Evolutionary conservation across 2,888 invertebrate species (phyloP), one percentile per base, ranked within the genome.

Genomic region (Drosophila atripex): DNA sequence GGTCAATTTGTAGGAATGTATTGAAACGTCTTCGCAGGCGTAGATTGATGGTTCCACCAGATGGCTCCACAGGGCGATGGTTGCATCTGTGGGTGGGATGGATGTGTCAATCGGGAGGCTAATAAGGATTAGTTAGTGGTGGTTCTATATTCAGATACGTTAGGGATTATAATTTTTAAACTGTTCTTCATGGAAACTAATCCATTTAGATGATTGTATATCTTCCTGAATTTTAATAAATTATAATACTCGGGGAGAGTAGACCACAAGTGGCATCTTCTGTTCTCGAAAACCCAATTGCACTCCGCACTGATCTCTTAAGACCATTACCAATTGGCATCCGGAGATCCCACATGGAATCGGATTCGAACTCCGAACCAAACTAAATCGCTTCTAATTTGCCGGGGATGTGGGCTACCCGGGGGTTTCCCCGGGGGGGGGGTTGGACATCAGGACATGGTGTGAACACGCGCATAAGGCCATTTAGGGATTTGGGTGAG

Each of bases 391-490:
- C 65, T 65, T 86, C 76, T 78, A 78, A 82, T 86, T 86, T 82
- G 68, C 78, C 43, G 45, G 41, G 30, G 57, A 38, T 45, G 28
- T 43, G n/a, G 53, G 51, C 53, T 50, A 54, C 66, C 64, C 12
- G 46, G 50, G 39, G 6, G n/a, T 35, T 35, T 14, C 35, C 14
- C n/a, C 7, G 7, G 39, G 39, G 39, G 39, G 28, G 39, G 39
- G 39, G 39, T 8, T 28, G 28, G 28, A 28, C 28, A 28, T 28
- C 28, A 28, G 28, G 82, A 83, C 82, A 85, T 87, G 82, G 82
- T 87, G 82, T 83, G 82, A 83, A 83, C 82, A 82, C 86, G 70
- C 71, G 73, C 82, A 82, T 78, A 82, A 85, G 82, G 70, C 76
- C 68, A 28, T 68, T 82, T 58, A 35, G 35, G 35, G 46, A 68